Evolutionary conservation across 2,113 vertebrate genomes (phyloP).

Genomic region (Micronisus gabar): DNA sequence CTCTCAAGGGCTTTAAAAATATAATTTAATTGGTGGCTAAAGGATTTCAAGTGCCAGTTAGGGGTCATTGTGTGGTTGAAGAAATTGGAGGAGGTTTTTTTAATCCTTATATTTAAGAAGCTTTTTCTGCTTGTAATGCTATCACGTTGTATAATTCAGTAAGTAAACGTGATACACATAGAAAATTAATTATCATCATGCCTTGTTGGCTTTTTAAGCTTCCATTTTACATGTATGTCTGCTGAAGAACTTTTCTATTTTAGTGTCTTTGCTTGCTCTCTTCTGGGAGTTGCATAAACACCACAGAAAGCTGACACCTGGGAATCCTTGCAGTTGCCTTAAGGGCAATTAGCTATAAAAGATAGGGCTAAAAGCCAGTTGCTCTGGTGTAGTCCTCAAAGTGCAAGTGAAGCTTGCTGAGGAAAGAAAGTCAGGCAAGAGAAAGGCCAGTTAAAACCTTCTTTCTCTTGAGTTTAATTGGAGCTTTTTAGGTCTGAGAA

Average conservation of each 20-base stretch:
- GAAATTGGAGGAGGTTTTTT: neutral
- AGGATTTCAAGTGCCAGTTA: neutral
- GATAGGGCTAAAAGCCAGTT: conserved; percentile 46
- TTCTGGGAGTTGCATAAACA: conserved; percentile 11
- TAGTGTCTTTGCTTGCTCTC: neutral
- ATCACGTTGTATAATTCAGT: neutral
- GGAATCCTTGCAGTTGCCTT: conserved; percentile 27
- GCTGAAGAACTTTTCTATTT: conserved; percentile 33
- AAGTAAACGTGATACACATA: neutral
- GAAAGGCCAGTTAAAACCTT: neutral
- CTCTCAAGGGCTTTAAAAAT: neutral
- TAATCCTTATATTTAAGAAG: neutral
- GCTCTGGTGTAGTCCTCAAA: conserved; percentile 13
- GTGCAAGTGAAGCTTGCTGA: neutral
- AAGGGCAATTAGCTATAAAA: conserved; percentile 44
- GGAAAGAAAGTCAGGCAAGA: neutral
- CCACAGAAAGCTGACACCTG: conserved; percentile 27
- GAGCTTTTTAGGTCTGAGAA: neutral
- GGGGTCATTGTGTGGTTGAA: neutral
- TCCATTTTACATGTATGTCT: neutral
- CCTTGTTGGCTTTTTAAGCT: conserved; percentile 17
- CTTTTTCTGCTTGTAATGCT: neutral
- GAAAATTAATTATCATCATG: conserved; percentile 3
- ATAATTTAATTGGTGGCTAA: neutral
- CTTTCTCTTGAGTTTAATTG: neutral